Evolutionary conservation across 2,113 vertebrate genomes (phyloP), one percentile per base, ranked within the genome.

Genomic region (Zapus hudsonius): DNA sequence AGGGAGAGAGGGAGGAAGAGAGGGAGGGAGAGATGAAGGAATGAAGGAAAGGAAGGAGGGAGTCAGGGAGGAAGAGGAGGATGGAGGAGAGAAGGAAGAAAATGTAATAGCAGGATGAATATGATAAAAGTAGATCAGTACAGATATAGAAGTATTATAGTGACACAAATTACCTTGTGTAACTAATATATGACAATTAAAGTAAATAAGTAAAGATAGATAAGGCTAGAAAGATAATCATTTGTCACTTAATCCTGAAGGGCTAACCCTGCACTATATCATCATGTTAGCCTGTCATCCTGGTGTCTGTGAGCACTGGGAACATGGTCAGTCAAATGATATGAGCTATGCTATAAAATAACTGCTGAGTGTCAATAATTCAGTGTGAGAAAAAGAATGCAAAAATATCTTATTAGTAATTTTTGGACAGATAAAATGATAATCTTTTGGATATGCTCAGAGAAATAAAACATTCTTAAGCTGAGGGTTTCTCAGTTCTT

Each of bases 201-300:
- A 25, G 6, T 52, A 52, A 52, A 52, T 52, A 52, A 52, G 52
- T n/a, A 33, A 6, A 29, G 55, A 29, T 3, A 36, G 25, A n/a
- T 4, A 16, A 55, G 10, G 66, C 52, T 40, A 13, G 23, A 72
- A 67, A 90, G 40, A 22, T 10, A 31, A 27, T 25, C 74, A 5
- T 36, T 31, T 33, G 1, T 27, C 27, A 40, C 73, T 36, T 33
- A 31, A 22, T 38, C 0, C 67, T 20, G 25, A 36, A 44, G 75
- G 70, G 33, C 75, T n/a, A 7, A 8, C 2, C 72, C 75, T 7
- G 31, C 2, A 0, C 20, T 0, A 10, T 17, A 61, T 25, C 0
- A 7, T 1, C 1, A 2, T 0, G 0, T 16, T 1, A 4, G 19
- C 64, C 27, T 3, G n/a, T 22, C 7, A 0, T 19, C 27, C 3